Evolutionary conservation across 64 coral and sea anemone genomes (phyloP), one percentile per base, ranked within the genome.

Genomic region (Actinia equina): DNA sequence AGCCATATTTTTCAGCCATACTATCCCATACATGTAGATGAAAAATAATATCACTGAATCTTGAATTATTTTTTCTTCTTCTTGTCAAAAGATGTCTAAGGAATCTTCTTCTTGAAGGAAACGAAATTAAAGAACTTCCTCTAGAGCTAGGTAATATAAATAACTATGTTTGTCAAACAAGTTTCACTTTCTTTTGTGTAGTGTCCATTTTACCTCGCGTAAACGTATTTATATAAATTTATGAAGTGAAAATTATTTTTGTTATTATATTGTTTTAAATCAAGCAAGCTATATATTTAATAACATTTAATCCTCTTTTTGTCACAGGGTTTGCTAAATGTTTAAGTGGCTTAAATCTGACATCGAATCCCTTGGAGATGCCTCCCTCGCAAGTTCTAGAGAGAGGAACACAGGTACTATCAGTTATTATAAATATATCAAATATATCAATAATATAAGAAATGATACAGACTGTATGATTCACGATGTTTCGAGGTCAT

Each of bases 61-160:
- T 10, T 41, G 41, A 74, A 74, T 14, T 74, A 37, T 8, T 41
- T 11, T 15, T 37, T 74, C 5, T 30, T 25, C 37, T n/a, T 71
- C 1, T 37, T 71, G 11, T 74, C 69, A 74, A 69, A 67, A 99
- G 97, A 71, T 70, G 63, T 86, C 60, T 99, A 65, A 95, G 83
- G 27, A 99, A 95, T 90, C 74, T 99, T 41, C 84, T 99, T 17
- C 83, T 99, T 80, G 97, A 99, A 77, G 97, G 97, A 6, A 99
- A 99, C 63, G 80, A 74, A 27, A 90, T 99, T n/a, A 85, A 83
- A 79, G 77, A 85, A 67, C 80, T 99, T 15, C 97, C 97, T 17
- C 84, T 92, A 0, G 97, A 95, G 84, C 89, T 99, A 79, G 97
- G 97, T 98, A 49, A 91, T 74, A 74, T 74, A 30, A 60, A 60